A percentile compares a stretch with the other conserved stretches of the same genome.
These are phyloP conservation scores for Willisornis vidua DNA, from an alignment of 2,113 vertebrate genomes.

Conservation along the genomic window DNA sequence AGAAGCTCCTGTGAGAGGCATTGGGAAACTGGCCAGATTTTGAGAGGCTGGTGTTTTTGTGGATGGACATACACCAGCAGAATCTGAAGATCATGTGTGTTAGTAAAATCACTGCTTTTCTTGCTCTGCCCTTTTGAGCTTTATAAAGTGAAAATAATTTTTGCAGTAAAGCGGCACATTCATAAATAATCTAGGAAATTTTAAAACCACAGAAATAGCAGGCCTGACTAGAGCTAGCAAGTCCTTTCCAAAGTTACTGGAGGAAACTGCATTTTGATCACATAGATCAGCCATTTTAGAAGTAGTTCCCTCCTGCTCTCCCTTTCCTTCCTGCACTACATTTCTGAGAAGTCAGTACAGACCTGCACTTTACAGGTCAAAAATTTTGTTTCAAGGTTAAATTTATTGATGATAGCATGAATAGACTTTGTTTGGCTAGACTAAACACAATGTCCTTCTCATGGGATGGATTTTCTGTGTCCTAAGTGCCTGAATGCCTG, in stretches of 20 bases:
- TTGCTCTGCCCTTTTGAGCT: background rate
- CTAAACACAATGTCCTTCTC: background rate
- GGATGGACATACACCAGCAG: background rate
- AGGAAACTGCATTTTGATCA: background rate
- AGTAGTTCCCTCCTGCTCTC: background rate
- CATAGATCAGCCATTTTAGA: background rate
- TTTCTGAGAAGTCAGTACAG: background rate
- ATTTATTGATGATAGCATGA: background rate
- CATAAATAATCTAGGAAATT: background rate
- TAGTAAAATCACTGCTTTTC: background rate
- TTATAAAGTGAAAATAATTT: background rate
- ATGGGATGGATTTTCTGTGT: background rate
- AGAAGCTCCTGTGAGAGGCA: background rate
- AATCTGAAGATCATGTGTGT: background rate
- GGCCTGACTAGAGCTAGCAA: background rate
- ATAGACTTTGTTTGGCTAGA: background rate
- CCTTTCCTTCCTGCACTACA: background rate
- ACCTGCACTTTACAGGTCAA: background rate
- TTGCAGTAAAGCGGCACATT: background rate
- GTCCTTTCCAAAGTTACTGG: background rate
- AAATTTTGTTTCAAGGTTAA: background rate
- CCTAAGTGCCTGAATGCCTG: background rate
- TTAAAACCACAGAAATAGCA: background rate
- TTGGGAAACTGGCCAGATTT: background rate
- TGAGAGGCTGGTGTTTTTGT: background rate